Base-by-base conservation (phyloP, 2,113 vertebrate genomes). In the Heteronetta atricapilla region DNA sequence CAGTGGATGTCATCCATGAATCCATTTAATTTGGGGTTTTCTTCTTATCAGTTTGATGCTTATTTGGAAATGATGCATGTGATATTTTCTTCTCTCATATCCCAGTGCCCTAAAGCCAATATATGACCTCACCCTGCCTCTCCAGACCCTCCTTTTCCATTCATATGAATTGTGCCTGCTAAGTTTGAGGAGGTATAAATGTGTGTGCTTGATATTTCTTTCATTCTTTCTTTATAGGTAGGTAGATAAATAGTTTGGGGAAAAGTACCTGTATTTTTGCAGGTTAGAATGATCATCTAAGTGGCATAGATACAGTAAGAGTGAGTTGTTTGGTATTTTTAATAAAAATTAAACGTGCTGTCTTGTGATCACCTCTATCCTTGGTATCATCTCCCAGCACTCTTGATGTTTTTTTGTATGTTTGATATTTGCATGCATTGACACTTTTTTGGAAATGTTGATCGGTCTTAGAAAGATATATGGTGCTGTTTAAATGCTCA, bases 241-340 rank as follows among this genome's bases (percentile, higher is more conserved):
- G 80, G 38, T 97, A 96, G 93, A 81, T 92, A 66, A 60, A 40
- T 97, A 96, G 93, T 66, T 92, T 84, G 84, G 89, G 74, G 94
- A 92, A 40, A 89, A 92, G 63, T 17, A 87, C 88, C 88, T 95
- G 93, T 42, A 63, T 79, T 81, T 50, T 31, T 90, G 81, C 83
- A 85, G 96, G 94, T 94, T 95, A 89, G 93, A 69, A 31, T 31
- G 92, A 93, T 93, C 81, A 88, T 40, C 34, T 95, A 52, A 93
- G 90, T 96, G 96, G 88, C 89, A 94, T 96, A 97, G 95, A 83
- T 95, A 58, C 86, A 95, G 96, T 96, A 82, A 94, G 96, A 92
- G 93, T 93, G 95, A 93, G 95, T 87, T 89, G 80, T 94, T 87
- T 82, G 92, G 78, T 95, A 82, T 95, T 96, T 94, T 94, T 89